Conservation (phyloP, 2,113 vertebrate genomes). For the Lamprotornis superbus region DNA sequence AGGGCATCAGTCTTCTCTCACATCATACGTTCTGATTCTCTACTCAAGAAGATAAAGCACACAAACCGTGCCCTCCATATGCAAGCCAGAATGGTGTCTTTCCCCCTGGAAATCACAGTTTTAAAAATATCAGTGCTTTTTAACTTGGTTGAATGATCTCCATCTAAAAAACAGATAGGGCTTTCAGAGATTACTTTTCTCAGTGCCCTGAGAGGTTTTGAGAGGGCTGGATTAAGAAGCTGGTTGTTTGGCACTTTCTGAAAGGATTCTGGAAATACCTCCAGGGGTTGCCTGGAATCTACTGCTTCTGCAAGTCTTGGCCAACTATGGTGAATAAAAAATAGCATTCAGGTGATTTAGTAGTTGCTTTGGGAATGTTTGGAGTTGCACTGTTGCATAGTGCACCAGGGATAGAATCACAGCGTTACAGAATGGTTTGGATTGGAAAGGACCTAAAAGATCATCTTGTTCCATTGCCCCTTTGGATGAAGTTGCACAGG, state of each 20-base stretch:
- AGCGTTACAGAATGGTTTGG: neutral
- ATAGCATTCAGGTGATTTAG: neutral
- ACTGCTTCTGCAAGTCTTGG: neutral
- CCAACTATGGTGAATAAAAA: neutral
- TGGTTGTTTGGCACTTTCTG: neutral
- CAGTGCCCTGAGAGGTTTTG: neutral
- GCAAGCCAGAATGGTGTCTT: neutral
- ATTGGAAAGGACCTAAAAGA: neutral
- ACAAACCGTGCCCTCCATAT: neutral
- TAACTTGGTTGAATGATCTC: neutral
- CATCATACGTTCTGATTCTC: neutral
- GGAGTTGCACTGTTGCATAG: neutral
- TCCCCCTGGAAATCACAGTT: neutral
- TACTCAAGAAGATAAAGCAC: neutral
- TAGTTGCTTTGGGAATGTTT: neutral
- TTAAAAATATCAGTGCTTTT: neutral
- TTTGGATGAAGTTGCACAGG: neutral
- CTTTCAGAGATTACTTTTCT: neutral
- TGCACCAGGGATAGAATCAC: neutral
- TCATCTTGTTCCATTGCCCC: neutral
- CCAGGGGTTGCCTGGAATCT: neutral
- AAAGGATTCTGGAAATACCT: neutral
- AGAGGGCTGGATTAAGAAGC: neutral
- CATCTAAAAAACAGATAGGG: neutral
- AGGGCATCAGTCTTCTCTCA: neutral